Base-by-base conservation (phyloP, 2,888 invertebrate species). In the Yponomeuta plumbellus region DNA sequence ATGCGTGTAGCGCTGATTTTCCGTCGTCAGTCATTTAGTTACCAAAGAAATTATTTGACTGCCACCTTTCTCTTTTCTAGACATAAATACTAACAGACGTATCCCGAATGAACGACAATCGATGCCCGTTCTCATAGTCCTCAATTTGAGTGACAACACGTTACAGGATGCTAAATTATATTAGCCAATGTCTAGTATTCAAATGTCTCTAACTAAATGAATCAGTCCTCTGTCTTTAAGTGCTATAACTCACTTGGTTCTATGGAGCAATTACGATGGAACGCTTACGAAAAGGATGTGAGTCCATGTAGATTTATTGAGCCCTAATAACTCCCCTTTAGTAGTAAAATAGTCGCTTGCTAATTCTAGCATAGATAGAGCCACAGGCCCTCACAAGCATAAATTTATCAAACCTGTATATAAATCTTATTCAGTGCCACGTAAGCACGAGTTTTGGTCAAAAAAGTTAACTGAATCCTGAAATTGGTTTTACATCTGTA, bases 191-290 rank as follows among this genome's bases (percentile, higher is more conserved):
- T 11, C 22, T 59, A 13, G 59, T 59, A 59, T 59, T 59, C 59
- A 59, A 23, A 59, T 59, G 59, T 59, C 59, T n/a, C 13, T 10
- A 59, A 59, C 23, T 21, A 59, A 59, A 59, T 23, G 22, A 59
- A 59, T 59, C 59, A 59, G 59, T 59, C 59, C 22, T 59, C 21
- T 21, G 59, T 58, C 20, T 20, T 20, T 59, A 59, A 21, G 59
- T 13, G 22, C 59, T 21, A 59, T 23, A 59, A 59, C 59, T 21
- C 21, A 21, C 59, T 21, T 3, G 22, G 20, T 59, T 59, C 59
- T 59, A 59, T 59, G 59, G 21, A 22, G 59, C 59, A 59, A 59
- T 59, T 59, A 59, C 59, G 59, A 59, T 21, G 21, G 59, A 22
- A 21, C 58, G 13, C 17, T 58, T n/a, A 11, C 58, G 56, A 56